phyloP scores from a whole-genome alignment of 2,888 invertebrate species.

The Acleris holmiana region DNA sequence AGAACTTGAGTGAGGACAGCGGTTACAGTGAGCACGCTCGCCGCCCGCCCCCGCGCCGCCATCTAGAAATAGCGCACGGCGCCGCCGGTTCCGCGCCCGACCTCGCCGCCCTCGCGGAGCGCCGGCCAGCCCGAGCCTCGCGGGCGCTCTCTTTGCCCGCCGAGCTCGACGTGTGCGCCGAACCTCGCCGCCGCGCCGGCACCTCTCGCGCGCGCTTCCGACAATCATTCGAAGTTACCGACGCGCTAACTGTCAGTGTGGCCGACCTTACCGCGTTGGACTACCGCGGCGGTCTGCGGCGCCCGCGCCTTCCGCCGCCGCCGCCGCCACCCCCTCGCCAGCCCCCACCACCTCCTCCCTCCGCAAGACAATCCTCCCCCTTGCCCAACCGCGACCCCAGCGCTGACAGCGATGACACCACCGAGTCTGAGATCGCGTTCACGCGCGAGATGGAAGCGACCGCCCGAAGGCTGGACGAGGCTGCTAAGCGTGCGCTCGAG shows the following conservation, averaged over 20 bases:
- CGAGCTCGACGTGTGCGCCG: slow-evolving; percentile 86
- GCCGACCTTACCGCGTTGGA: slow-evolving; percentile 85
- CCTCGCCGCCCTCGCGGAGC: slow-evolving; percentile 65
- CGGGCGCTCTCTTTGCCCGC: slow-evolving; percentile 85
- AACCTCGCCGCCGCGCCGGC: slow-evolving; percentile 61
- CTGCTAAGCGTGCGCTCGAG: slow-evolving; percentile 71
- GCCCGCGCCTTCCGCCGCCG: slow-evolving; percentile 69
- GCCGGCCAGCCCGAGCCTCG: slow-evolving; percentile 66
- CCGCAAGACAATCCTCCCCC: slow-evolving; percentile 51
- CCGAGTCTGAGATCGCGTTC: slow-evolving; percentile 77
- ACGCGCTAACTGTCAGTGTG: slow-evolving; percentile 85
- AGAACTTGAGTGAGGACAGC: slow-evolving; percentile 92
- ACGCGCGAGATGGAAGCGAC: slow-evolving; percentile 78
- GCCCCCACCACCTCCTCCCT: slow-evolving; percentile 61
- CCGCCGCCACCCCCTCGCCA: slow-evolving; percentile 70
- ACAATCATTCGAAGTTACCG: slow-evolving; percentile 76
- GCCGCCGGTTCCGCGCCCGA: slow-evolving; percentile 74
- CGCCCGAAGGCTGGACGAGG: slow-evolving; percentile 72
- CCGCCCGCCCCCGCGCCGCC: slow-evolving; percentile 65
- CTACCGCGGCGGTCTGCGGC: slow-evolving; percentile 72
- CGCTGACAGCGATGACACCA: slow-evolving; percentile 77
- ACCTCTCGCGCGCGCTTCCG: slow-evolving; percentile 71
- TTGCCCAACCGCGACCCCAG: slow-evolving; percentile 72
- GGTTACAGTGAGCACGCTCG: slow-evolving; percentile 88
- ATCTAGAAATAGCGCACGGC: slow-evolving; percentile 66